Conservation (phyloP, 2,113 vertebrate species). For the Oryzias melastigma region DNA sequence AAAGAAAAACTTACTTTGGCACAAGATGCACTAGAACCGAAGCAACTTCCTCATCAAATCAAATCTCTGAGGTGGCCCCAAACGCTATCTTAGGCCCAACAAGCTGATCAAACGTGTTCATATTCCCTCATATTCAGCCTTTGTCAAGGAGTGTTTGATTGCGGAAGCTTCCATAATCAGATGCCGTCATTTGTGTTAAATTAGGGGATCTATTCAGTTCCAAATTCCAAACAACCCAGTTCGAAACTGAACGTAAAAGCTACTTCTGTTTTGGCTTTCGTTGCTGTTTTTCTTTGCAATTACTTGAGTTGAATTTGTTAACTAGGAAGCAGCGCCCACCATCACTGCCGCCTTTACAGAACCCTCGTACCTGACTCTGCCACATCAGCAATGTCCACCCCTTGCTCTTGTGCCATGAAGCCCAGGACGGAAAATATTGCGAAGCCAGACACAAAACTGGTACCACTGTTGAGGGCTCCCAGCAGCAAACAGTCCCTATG, state of each 20-base stretch:
- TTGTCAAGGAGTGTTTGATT: conserved; percentile 70
- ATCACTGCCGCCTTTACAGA: conserved; percentile 85
- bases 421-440: conserved; percentile 99
- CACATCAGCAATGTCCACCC: conserved; percentile 99
- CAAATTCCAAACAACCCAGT: conserved; percentile 20
- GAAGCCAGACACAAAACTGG: conserved; percentile 99
- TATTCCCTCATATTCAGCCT: conserved; percentile 26
- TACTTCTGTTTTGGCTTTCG: conserved; percentile 51
- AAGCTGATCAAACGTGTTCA: not conserved
- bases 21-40: conserved; percentile 51
- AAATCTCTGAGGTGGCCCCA: not conserved
- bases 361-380: conserved; percentile 99
- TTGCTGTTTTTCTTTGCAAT: conserved; percentile 59
- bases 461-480: conserved; percentile 99
- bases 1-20: conserved; percentile 35
- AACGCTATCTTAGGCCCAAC: conserved; percentile 4
- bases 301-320: conserved; percentile 63
- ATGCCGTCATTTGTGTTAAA: conserved; percentile 57
- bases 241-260: conserved; percentile 25
- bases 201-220: conserved; percentile 32
- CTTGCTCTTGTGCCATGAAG: conserved; percentile 99
- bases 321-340: conserved; percentile 93
- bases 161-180: conserved; percentile 62
- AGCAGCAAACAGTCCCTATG: conserved; percentile 99
- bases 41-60: not conserved